Percentiles rank a stretch among this genome's conserved stretches.
Evolutionary conservation across 2,797 vertebrate genomes (phyloP).

Genomic region (Xiphorhynchus erythropygius): DNA sequence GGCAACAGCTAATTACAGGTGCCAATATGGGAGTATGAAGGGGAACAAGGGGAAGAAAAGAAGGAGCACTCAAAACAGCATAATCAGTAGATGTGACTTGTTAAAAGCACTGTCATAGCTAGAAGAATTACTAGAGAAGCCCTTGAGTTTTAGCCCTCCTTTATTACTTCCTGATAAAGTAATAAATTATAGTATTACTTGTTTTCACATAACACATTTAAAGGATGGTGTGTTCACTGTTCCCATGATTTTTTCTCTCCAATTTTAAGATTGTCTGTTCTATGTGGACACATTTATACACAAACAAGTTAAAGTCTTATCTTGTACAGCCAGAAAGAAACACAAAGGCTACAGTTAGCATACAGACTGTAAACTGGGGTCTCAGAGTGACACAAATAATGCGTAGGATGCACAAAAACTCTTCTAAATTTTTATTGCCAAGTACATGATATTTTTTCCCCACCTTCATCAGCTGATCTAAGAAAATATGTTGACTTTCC

Average conservation of each 20-base stretch:
- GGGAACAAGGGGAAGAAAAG: not conserved
- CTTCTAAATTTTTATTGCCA: not conserved
- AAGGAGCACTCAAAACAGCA: not conserved
- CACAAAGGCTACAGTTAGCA: not conserved
- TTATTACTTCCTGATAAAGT: not conserved
- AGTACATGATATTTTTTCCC: not conserved
- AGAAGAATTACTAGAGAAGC: not conserved
- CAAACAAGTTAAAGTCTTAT: not conserved
- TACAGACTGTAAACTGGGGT: not conserved
- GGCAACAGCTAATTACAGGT: not conserved
- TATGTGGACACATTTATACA: not conserved
- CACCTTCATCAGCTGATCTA: not conserved
- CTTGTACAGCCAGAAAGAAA: not conserved
- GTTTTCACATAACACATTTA: not conserved
- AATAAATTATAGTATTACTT: not conserved
- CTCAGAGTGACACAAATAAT: not conserved
- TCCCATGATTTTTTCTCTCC: not conserved
- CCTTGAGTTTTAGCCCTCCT: not conserved
- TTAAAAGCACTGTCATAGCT: not conserved
- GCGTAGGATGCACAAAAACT: not conserved
- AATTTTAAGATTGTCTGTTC: not conserved
- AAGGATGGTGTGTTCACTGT: not conserved
- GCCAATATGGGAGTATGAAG: not conserved
- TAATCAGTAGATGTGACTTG: not conserved
- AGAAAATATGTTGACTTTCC: not conserved